phyloP scores from a whole-genome alignment of 2,888 invertebrate species.

The Periphyllus acericola region DNA sequence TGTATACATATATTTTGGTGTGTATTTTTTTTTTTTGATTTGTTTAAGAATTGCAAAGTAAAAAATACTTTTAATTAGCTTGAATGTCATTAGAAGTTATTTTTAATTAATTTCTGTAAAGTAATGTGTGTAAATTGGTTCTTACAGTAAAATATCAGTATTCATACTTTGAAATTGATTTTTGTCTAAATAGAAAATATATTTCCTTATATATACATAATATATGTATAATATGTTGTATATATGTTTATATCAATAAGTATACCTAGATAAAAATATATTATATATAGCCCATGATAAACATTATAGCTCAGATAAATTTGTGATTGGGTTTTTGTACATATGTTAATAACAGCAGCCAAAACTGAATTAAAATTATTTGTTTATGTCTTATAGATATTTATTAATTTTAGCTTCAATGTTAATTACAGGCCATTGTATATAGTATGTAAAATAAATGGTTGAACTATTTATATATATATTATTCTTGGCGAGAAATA shows the following conservation, averaged over 20 bases:
- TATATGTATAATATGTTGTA: not conserved
- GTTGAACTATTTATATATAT: not conserved
- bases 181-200: not conserved
- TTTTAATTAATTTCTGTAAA: conserved; percentile 39
- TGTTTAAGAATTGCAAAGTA: conserved; percentile 13
- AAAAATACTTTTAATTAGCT: not conserved
- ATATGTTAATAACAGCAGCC: not conserved
- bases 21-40: conserved; percentile 24
- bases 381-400: not conserved
- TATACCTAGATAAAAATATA: not conserved
- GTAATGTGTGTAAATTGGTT: conserved; percentile 53
- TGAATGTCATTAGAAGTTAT: conserved; percentile 34
- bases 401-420: not conserved
- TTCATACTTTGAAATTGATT: not conserved
- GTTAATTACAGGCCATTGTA: not conserved
- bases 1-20: conserved; percentile 44
- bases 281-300: not conserved
- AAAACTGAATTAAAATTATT: not conserved
- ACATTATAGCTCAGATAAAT: not conserved
- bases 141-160: conserved; percentile 16
- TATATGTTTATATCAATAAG: not conserved
- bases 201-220: not conserved
- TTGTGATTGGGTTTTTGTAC: not conserved
- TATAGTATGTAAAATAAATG: not conserved
- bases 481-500: not conserved